Percentiles rank a stretch among this genome's conserved stretches.
Evolutionary conservation across 2,797 vertebrate genomes (phyloP).

Genomic region (Glossophaga mutica): DNA sequence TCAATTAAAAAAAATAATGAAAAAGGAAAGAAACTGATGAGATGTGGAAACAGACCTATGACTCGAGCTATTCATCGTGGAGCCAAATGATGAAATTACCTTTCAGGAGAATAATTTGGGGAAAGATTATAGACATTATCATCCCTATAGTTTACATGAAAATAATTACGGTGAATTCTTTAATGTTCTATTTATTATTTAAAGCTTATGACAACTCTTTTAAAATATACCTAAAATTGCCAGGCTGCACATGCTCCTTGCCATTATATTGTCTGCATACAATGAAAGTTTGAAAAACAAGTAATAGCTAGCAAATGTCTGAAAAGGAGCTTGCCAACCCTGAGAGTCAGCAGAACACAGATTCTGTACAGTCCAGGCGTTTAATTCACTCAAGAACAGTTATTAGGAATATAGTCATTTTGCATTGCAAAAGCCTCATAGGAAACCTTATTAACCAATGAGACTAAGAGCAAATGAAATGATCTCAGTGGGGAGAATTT

Average conservation of each 20-base stretch:
- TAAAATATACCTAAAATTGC: not conserved
- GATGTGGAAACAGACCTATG: not conserved
- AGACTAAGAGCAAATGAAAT: not conserved
- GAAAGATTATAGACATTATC: not conserved
- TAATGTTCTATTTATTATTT: not conserved
- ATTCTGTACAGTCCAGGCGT: not conserved
- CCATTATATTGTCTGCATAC: not conserved
- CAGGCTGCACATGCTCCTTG: not conserved
- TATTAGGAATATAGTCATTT: not conserved
- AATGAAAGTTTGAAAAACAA: slow-evolving; percentile 1
- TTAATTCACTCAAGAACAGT: not conserved
- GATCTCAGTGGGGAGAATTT: not conserved
- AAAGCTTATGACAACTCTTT: not conserved
- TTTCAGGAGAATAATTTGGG: not conserved
- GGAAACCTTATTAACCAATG: not conserved
- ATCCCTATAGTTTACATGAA: not conserved
- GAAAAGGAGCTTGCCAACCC: not conserved
- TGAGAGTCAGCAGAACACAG: not conserved
- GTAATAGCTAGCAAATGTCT: not conserved
- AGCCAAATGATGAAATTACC: not conserved
- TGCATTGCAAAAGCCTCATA: not conserved
- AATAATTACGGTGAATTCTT: not conserved
- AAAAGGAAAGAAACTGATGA: not conserved
- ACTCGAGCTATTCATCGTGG: not conserved
- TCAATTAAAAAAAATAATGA: slow-evolving; percentile 4